Base-by-base conservation (phyloP, 2,888 invertebrate species). In the Theodoxus fluviatilis region DNA sequence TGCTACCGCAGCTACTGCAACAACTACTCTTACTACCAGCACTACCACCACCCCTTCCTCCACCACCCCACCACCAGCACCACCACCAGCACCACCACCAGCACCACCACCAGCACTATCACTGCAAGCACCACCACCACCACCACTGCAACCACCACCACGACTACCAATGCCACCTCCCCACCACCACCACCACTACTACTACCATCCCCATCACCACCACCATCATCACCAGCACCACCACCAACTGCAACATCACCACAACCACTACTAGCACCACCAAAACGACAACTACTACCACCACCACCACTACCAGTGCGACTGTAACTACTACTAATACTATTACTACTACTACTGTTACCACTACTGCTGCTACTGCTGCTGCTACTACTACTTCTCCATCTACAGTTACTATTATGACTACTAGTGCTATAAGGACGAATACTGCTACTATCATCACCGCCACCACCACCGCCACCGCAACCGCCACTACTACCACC, bases 1-100 rank as follows among this genome's bases (percentile, higher is more conserved):
- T 28, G 22, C 66, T 28, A 43, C 47, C 25, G 43, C 66, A 12
- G 43, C 63, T 35, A 63, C 66, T 28, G 43, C 66, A 12, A 66
- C 47, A 12, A 66, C 66, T 28, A 66, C 43, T 43, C 9, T 18
- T 43, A 61, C 61, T n/a, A 35, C 38, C 25, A 61, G 59, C n/a
- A n/a, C n/a, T n/a, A n/a, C n/a, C n/a, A n/a, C n/a, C n/a, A n/a
- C n/a, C n/a, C n/a, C n/a, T n/a, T n/a, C n/a, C n/a, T n/a, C n/a
- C n/a, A n/a, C n/a, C n/a, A n/a, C n/a, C n/a, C n/a, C n/a, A n/a
- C n/a, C n/a, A n/a, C n/a, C n/a, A n/a, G n/a, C n/a, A n/a, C n/a
- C n/a, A n/a, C n/a, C n/a, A n/a, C n/a, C n/a, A n/a, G n/a, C n/a
- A n/a, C n/a, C n/a, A n/a, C n/a, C n/a, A n/a, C n/a, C n/a, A n/a